Percentiles rank a stretch among this genome's conserved stretches.
These are phyloP conservation scores for Sinocyclocheilus grahami DNA, from an alignment of 2,113 vertebrate genomes.

Conservation along the genomic window DNA sequence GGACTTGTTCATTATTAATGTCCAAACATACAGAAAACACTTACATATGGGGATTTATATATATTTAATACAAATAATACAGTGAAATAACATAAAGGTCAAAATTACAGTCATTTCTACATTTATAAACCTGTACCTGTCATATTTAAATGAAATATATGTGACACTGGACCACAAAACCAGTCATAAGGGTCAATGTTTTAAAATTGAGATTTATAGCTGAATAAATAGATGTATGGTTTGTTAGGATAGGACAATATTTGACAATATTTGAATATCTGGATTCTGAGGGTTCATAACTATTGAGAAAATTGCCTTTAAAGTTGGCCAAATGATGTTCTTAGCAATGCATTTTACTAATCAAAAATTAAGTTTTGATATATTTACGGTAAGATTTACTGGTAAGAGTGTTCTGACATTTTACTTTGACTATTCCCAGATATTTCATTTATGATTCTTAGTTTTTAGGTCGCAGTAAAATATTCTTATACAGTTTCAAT, in stretches of 20 bases:
- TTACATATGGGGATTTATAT: background rate
- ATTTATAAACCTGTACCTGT: background rate
- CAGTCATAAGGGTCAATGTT: no score
- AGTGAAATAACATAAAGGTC: background rate
- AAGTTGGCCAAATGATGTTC: no score
- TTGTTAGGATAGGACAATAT: no score
- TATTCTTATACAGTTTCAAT: background rate
- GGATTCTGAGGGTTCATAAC: no score
- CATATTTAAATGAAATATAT: background rate
- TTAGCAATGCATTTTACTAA: no score
- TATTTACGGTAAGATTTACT: no score
- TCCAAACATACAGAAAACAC: background rate
- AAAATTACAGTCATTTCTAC: background rate
- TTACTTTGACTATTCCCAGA: background rate
- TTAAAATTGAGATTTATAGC: no score
- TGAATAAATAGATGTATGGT: no score
- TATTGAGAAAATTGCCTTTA: no score
- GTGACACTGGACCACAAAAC: background rate
- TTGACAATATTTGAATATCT: no score
- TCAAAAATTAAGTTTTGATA: no score
- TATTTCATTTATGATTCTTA: background rate
- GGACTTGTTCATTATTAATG: background rate
- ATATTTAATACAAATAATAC: background rate
- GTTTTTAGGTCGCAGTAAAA: background rate
- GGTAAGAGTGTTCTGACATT: no score